phyloP scores from a whole-genome alignment of 2,888 invertebrate species.

The Pyrrhia umbra region DNA sequence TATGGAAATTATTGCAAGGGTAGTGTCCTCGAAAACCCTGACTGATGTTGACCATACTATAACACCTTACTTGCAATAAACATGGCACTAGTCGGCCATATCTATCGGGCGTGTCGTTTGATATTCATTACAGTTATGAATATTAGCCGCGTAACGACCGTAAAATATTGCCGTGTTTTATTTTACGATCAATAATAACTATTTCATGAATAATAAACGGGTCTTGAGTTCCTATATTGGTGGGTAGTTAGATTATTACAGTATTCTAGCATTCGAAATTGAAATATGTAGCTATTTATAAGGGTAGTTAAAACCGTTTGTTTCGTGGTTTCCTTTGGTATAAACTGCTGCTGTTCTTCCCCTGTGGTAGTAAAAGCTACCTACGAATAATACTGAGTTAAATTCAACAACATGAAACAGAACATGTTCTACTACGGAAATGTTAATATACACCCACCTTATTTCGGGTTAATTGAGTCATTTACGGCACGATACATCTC shows the following conservation, averaged over 20 bases:
- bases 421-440: neutral
- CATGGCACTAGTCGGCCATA: slow-evolving; percentile 48
- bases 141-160: slow-evolving; percentile 48
- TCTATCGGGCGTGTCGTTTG: slow-evolving; percentile 55
- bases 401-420: neutral
- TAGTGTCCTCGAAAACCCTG: slow-evolving; percentile 11
- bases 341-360: neutral
- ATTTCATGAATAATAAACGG: slow-evolving; percentile 45
- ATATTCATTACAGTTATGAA: slow-evolving; percentile 59
- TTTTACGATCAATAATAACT: slow-evolving; percentile 52
- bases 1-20: neutral
- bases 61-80: slow-evolving; percentile 54
- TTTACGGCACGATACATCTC: neutral
- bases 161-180: slow-evolving; percentile 53
- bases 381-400: neutral
- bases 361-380: neutral
- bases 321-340: neutral
- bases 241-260: slow-evolving; percentile 15
- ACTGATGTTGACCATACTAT: slow-evolving; percentile 5
- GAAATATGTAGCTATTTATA: slow-evolving; percentile 13
- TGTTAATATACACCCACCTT: neutral
- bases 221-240: slow-evolving; percentile 24
- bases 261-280: slow-evolving; percentile 2
- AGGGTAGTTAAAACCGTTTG: slow-evolving; percentile 10
- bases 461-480: neutral